Conservation (phyloP, 2,888 invertebrate species). For the Apodemia mormo region DNA sequence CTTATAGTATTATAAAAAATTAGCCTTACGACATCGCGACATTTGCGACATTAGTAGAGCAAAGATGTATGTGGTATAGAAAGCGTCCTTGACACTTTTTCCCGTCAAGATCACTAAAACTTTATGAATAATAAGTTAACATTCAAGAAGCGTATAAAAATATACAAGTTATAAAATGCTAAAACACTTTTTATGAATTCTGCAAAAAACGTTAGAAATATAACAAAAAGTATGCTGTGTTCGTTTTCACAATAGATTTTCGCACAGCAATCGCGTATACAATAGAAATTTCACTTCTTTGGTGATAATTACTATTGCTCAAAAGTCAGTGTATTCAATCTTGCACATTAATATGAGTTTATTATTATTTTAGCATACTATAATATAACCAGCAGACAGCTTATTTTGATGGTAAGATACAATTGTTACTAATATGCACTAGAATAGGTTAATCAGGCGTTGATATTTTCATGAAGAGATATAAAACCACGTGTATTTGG, state of each 20-base stretch:
- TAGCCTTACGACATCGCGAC: too few species aligned
- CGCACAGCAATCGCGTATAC: conserved; percentile 22
- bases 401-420: background rate
- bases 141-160: conserved; percentile 4
- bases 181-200: background rate
- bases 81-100: too few species aligned
- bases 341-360: background rate
- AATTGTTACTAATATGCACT: background rate
- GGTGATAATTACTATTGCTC: conserved; percentile 11
- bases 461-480: background rate
- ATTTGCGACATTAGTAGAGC: too few species aligned
- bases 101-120: too few species aligned
- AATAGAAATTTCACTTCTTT: conserved; percentile 19
- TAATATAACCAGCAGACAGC: too few species aligned
- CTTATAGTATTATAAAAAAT: too few species aligned
- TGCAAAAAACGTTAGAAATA: background rate
- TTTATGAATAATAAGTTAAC: background rate
- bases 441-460: background rate
- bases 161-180: background rate
- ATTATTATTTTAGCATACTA: background rate
- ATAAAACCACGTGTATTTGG: too few species aligned
- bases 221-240: conserved; percentile 19
- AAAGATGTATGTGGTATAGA: too few species aligned
- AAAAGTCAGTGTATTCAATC: background rate
- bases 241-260: conserved; percentile 23